These are phyloP conservation scores for Drosophila quadrilineata DNA, from an alignment of 1,140 invertebrate species.

Conservation along the genomic window DNA sequence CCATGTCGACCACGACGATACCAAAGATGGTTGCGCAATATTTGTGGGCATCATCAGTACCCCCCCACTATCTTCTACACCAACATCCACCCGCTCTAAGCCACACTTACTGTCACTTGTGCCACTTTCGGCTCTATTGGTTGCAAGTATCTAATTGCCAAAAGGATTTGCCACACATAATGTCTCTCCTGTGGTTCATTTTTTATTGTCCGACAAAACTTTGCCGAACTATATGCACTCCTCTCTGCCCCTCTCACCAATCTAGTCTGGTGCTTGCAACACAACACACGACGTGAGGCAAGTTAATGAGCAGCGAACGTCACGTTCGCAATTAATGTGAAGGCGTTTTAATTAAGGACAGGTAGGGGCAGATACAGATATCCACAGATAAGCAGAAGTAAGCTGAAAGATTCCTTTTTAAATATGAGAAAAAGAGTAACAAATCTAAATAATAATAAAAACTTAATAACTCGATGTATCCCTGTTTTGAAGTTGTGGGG, in stretches of 20 bases:
- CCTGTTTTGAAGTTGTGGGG: too few species aligned
- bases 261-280: background rate
- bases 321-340: conserved; percentile 42
- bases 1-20: conserved; percentile 53
- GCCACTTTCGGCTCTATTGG: conserved; percentile 28
- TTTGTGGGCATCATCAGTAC: conserved; percentile 59
- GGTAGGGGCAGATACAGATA: conserved; percentile 5
- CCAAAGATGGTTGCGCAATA: conserved; percentile 61
- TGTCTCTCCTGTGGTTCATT: conserved; percentile 9
- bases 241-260: background rate
- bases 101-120: too few species aligned
- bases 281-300: conserved; percentile 10
- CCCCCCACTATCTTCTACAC: background rate
- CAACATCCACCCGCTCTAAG: background rate
- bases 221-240: conserved; percentile 43
- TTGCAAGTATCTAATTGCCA: conserved; percentile 75
- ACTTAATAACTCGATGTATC: too few species aligned
- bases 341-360: conserved; percentile 48
- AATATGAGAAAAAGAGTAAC: too few species aligned
- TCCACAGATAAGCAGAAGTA: background rate
- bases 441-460: too few species aligned
- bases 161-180: conserved; percentile 75
- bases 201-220: conserved; percentile 50
- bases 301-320: conserved; percentile 44
- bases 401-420: background rate